Base-by-base conservation (phyloP, 2,113 vertebrate genomes). In the Oenanthe melanoleuca region DNA sequence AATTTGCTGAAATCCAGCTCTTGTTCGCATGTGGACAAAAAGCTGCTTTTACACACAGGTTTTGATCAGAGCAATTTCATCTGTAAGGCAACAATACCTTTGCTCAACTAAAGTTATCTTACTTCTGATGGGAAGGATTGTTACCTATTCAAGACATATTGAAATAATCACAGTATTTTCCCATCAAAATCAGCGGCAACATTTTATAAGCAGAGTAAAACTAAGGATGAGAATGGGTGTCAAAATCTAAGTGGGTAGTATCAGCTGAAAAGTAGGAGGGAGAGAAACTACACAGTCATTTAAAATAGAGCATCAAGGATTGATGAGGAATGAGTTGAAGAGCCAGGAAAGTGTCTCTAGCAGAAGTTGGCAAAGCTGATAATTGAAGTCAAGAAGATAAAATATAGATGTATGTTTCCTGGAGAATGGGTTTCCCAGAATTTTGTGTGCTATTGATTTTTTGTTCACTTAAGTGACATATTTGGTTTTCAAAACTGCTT, bases 371-470 rank as follows among this genome's bases (percentile, higher is more conserved):
- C 94, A 92, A 49, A 78, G 82, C 80, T 72, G 49, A 64, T 94
- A 90, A 95, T 75, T 88, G 92, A 94, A 64, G 86, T 81, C 92
- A 95, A 95, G 82, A 93, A 90, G 90, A 95, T 81, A 86, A 95
- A 95, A 95, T 92, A 87, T 77, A 65, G 86, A 52, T 63, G 71
- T 29, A 56, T 72, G 65, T 86, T 96, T 96, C 93, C 95, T 94
- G 90, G 93, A 95, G 93, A 92, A 83, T 81, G 56, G 26, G 65
- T 95, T 97, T 97, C 95, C 96, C 96, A 97, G 95, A 97, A 97
- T 86, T 96, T 92, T 80, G 61, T 80, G 47, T 88, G 67, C 52
- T 92, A 96, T 93, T 92, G 88, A 96, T 95, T 88, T 88, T 80
- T 78, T 75, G 81, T 64, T 74, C 79, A 74, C 37, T 89, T 88